These are phyloP conservation scores for Leptobrachium leishanense DNA, from an alignment of 2,113 vertebrate genomes.

Conservation along the genomic window DNA sequence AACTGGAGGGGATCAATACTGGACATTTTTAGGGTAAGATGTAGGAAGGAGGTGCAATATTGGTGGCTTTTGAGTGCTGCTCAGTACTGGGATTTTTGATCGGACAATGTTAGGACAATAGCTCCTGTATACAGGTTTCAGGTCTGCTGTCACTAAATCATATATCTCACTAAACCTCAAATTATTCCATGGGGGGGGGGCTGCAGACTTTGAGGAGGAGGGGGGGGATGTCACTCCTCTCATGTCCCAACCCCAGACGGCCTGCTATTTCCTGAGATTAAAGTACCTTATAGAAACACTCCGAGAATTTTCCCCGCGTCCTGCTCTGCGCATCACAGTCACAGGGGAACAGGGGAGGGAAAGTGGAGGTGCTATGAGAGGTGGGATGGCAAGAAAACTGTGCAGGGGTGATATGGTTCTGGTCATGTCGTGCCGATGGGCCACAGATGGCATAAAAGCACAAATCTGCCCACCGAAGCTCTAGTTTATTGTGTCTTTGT, in stretches of 20 bases:
- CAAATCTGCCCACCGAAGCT: background rate
- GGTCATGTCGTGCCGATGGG: background rate
- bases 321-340: constrained; percentile 11
- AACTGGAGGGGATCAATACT: too few relatives aligned
- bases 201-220: background rate
- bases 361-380: background rate
- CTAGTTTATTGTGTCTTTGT: constrained; percentile 23
- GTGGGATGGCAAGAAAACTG: background rate
- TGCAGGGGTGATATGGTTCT: background rate
- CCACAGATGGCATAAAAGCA: background rate
- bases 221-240: constrained; percentile 6
- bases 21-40: too few relatives aligned
- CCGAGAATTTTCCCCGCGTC: constrained; percentile 37
- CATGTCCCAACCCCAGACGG: constrained; percentile 29
- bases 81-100: too few relatives aligned
- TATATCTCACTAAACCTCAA: background rate
- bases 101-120: too few relatives aligned
- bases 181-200: constrained; percentile 14
- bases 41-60: too few relatives aligned
- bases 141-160: too few relatives aligned
- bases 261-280: constrained; percentile 50
- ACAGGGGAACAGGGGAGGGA: background rate
- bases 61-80: too few relatives aligned
- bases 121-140: too few relatives aligned
- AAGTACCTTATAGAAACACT: constrained; percentile 46